phyloP scores from a whole-genome alignment of 2,888 invertebrate species.

The Emesis russula region DNA sequence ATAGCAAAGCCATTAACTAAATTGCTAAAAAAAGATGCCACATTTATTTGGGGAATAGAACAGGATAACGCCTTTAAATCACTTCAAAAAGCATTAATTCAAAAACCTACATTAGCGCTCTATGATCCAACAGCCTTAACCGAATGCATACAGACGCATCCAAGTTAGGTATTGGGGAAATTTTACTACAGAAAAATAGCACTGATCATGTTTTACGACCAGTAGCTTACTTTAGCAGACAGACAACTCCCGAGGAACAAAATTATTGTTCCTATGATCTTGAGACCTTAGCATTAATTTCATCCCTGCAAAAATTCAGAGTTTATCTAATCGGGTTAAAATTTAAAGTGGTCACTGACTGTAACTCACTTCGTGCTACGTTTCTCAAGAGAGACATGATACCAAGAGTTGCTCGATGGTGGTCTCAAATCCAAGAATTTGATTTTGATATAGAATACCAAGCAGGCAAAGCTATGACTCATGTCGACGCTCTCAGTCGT shows the following conservation, averaged over 20 bases:
- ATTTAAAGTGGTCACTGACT: slow-evolving; percentile 77
- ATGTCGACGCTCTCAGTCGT: slow-evolving; percentile 40
- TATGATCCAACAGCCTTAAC: slow-evolving; percentile 78
- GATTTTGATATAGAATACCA: slow-evolving; percentile 75
- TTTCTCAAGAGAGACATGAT: slow-evolving; percentile 65
- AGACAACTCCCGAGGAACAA: neutral
- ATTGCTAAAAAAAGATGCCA: slow-evolving; percentile 1
- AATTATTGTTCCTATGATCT: neutral
- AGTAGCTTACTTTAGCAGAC: slow-evolving; percentile 16
- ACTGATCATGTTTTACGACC: slow-evolving; percentile 60
- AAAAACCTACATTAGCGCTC: slow-evolving; percentile 83
- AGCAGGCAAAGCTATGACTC: slow-evolving; percentile 25
- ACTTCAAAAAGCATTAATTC: slow-evolving; percentile 14
- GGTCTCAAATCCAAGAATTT: slow-evolving; percentile 77
- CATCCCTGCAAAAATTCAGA: slow-evolving; percentile 68
- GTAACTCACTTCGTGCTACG: slow-evolving; percentile 73
- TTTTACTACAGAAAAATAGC: slow-evolving; percentile 85
- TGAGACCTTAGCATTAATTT: slow-evolving; percentile 74
- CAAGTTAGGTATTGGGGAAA: slow-evolving; percentile 84
- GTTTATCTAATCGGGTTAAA: slow-evolving; percentile 68
- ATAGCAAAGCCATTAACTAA: slow-evolving; percentile 13
- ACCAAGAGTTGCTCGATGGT: slow-evolving; percentile 81
- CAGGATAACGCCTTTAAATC: slow-evolving; percentile 23
- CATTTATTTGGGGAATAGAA: neutral
- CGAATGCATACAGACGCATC: slow-evolving; percentile 90